Percentiles rank a stretch among this genome's conserved stretches.
phyloP scores from a whole-genome alignment of 2,888 invertebrate species.

The Laothoe populi region DNA sequence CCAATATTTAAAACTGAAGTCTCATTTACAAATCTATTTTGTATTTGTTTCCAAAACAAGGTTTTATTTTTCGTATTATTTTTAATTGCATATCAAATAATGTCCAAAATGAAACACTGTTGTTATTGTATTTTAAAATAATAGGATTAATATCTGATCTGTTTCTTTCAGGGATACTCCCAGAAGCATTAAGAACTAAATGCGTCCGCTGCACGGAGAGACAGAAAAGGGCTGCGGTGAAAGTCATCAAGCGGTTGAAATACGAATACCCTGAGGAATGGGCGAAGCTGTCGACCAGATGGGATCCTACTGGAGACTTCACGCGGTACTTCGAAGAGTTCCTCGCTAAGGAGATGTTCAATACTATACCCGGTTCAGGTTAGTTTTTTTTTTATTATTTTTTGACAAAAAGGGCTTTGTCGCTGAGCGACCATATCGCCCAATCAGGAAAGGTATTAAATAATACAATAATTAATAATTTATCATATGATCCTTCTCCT shows the following conservation, averaged over 20 bases:
- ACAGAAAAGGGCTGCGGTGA: constrained; percentile 87
- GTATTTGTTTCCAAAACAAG: too few species aligned
- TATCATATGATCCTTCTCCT: too few species aligned
- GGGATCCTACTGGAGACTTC: constrained; percentile 89
- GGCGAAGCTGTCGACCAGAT: constrained; percentile 86
- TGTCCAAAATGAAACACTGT: too few species aligned
- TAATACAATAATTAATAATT: too few species aligned
- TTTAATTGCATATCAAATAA: too few species aligned
- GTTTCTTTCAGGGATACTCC: constrained; percentile 84
- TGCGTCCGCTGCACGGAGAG: constrained; percentile 87
- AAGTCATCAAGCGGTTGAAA: constrained; percentile 87
- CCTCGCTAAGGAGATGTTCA: constrained; percentile 69
- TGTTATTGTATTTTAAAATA: too few species aligned
- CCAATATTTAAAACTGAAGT: too few species aligned
- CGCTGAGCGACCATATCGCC: too few species aligned
- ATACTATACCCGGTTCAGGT: constrained; percentile 67
- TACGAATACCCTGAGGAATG: constrained; percentile 87
- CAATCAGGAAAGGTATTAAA: too few species aligned
- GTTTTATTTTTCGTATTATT: too few species aligned
- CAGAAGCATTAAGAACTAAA: constrained; percentile 88
- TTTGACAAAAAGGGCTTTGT: not conserved
- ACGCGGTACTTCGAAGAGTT: constrained; percentile 77
- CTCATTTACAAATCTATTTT: too few species aligned
- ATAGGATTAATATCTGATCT: too few species aligned
- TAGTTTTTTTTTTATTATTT: constrained; percentile 4